Percentiles rank a stretch among this genome's conserved stretches.
phyloP scores from a whole-genome alignment of 2,797 vertebrate genomes.

The Podarcis lilfordi region DNA sequence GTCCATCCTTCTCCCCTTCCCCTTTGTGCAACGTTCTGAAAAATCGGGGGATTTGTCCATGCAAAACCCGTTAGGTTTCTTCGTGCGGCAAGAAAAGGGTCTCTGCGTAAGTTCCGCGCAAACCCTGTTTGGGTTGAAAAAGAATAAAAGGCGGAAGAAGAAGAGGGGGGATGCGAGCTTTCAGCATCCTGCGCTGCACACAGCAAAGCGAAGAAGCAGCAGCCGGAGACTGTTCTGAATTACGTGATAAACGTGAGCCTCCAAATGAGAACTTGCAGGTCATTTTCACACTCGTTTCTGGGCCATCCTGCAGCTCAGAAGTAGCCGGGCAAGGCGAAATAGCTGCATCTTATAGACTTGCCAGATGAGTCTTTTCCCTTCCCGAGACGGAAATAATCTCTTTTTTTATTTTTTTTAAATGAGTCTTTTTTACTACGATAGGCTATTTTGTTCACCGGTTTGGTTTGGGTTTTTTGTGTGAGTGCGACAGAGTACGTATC shows the following conservation, averaged over 20 bases:
- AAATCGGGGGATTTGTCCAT: slow-evolving; percentile 59
- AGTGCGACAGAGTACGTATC: background rate
- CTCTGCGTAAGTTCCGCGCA: slow-evolving; percentile 76
- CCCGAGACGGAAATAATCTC: slow-evolving; percentile 71
- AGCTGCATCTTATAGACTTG: slow-evolving; percentile 68
- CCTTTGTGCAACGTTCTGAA: slow-evolving; percentile 76
- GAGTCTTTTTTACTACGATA: slow-evolving; percentile 67
- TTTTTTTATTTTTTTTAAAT: slow-evolving; percentile 52
- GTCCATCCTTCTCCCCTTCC: slow-evolving; percentile 70
- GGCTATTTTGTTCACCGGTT: slow-evolving; percentile 53
- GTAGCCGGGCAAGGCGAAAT: slow-evolving; percentile 62
- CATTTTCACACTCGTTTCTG: slow-evolving; percentile 62
- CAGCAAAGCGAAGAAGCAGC: background rate
- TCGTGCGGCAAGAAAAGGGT: slow-evolving; percentile 68
- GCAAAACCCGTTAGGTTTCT: slow-evolving; percentile 56
- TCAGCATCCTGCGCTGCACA: background rate
- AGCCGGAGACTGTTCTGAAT: background rate
- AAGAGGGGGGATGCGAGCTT: background rate
- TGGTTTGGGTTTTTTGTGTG: slow-evolving; percentile 21
- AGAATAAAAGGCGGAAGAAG: slow-evolving; percentile 49
- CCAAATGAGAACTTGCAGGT: slow-evolving; percentile 69
- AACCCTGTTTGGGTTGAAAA: slow-evolving; percentile 64
- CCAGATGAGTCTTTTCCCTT: slow-evolving; percentile 67
- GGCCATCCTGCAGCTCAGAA: slow-evolving; percentile 60
- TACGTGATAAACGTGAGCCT: slow-evolving; percentile 67